Conservation (phyloP, 2,797 vertebrate genomes). For the Glyptemys insculpta region DNA sequence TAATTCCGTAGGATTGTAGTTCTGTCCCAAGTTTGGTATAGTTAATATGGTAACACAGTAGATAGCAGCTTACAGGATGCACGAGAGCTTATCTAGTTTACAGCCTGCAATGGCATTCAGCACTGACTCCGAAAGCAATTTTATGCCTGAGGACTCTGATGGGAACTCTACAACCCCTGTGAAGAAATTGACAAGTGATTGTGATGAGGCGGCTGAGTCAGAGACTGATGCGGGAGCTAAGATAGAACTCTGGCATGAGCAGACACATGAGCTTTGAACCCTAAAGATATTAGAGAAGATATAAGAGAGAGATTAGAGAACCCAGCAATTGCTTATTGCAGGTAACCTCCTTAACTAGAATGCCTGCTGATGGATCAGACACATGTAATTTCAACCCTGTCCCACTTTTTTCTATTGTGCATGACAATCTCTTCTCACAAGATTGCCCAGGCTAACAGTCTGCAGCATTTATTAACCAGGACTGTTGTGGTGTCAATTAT, state of each 20-base stretch:
- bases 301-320: background rate
- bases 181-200: background rate
- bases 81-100: slow-evolving; percentile 10
- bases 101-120: background rate
- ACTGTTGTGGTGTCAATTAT: background rate
- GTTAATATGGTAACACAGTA: background rate
- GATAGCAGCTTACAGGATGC: accelerated
- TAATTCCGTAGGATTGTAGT: background rate
- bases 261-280: background rate
- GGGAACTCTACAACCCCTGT: slow-evolving; percentile 23
- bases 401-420: slow-evolving; percentile 10
- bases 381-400: background rate
- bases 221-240: slow-evolving; percentile 29
- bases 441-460: slow-evolving; percentile 5
- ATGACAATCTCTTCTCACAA: slow-evolving; percentile 7
- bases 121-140: slow-evolving; percentile 56
- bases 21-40: background rate
- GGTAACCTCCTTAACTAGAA: slow-evolving; percentile 32
- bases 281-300: background rate
- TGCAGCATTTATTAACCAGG: background rate
- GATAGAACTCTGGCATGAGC: background rate
- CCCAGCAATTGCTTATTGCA: background rate
- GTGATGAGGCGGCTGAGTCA: slow-evolving; percentile 7
- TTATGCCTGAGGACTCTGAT: slow-evolving; percentile 45
- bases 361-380: background rate